phyloP scores from a whole-genome alignment of 2,888 invertebrate species.

The Cataglyphis rosenhaueri region DNA sequence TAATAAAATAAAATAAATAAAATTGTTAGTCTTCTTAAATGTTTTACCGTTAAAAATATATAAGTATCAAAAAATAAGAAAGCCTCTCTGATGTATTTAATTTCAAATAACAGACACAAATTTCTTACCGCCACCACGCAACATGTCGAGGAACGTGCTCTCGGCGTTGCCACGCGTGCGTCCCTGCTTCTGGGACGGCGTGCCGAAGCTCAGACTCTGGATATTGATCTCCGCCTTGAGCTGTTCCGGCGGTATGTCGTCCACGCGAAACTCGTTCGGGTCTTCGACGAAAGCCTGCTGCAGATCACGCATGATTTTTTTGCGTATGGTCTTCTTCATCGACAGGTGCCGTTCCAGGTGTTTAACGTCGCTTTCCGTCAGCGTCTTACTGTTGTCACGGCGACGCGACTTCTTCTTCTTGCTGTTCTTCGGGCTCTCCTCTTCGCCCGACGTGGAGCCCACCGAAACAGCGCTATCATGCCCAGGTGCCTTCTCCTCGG shows the following conservation, averaged over 20 bases:
- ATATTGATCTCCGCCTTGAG: conserved; percentile 90
- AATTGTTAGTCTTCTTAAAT: not conserved
- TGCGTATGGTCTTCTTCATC: conserved; percentile 94
- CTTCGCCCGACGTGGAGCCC: conserved; percentile 85
- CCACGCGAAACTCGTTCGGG: conserved; percentile 90
- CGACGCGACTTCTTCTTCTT: conserved; percentile 88
- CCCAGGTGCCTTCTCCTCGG: conserved; percentile 83
- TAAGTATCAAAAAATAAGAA: not conserved
- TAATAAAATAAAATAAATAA: not conserved
- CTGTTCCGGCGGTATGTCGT: conserved; percentile 90
- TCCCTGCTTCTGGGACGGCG: conserved; percentile 85
- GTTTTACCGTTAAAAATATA: not conserved
- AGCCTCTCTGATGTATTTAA: not conserved
- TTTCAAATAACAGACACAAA: not conserved
- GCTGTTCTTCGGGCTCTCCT: conserved; percentile 85
- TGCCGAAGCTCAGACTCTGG: conserved; percentile 89
- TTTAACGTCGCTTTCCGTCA: conserved; percentile 89
- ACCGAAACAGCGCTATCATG: conserved; percentile 85
- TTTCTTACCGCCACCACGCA: conserved; percentile 87
- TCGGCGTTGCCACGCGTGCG: conserved; percentile 86
- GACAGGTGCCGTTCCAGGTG: conserved; percentile 93
- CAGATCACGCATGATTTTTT: conserved; percentile 94
- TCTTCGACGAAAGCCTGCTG: conserved; percentile 91
- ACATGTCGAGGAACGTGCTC: conserved; percentile 90
- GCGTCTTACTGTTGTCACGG: conserved; percentile 90